These are phyloP conservation scores for Lagorchestes hirsutus DNA, from an alignment of 2,797 vertebrate genomes.

Conservation along the genomic window DNA sequence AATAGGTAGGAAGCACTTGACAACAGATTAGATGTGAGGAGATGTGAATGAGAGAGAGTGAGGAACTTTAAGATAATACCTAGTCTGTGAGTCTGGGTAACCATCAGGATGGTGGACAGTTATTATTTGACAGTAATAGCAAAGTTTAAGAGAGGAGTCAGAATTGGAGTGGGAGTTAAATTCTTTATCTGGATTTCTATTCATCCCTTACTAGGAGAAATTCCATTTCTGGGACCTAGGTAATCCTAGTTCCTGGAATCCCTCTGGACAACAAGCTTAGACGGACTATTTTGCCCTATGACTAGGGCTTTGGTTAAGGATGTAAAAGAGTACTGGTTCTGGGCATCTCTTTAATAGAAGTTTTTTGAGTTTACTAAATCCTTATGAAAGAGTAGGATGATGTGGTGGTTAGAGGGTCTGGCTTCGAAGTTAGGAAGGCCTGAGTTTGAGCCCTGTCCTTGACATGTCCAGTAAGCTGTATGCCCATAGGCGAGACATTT, in stretches of 20 bases:
- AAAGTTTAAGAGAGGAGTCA: constrained; percentile 6
- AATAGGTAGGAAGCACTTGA: neutral
- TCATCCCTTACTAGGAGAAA: constrained; percentile 15
- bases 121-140: constrained; percentile 35
- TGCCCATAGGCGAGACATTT: neutral
- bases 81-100: neutral
- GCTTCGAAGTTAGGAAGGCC: neutral
- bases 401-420: neutral
- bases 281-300: neutral
- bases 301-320: constrained; percentile 6
- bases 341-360: neutral
- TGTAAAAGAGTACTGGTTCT: neutral
- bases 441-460: neutral
- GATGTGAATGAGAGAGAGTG: neutral
- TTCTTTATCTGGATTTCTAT: constrained; percentile 22
- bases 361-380: neutral
- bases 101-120: neutral
- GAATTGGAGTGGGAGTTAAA: constrained; percentile 44
- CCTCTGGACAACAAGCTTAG: neutral
- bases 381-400: neutral
- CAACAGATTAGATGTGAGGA: neutral
- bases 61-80: neutral
- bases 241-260: neutral
- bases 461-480: neutral
- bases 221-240: constrained; percentile 26